Conservation (phyloP, 2,888 invertebrate species). For the Eupithecia tripunctaria region DNA sequence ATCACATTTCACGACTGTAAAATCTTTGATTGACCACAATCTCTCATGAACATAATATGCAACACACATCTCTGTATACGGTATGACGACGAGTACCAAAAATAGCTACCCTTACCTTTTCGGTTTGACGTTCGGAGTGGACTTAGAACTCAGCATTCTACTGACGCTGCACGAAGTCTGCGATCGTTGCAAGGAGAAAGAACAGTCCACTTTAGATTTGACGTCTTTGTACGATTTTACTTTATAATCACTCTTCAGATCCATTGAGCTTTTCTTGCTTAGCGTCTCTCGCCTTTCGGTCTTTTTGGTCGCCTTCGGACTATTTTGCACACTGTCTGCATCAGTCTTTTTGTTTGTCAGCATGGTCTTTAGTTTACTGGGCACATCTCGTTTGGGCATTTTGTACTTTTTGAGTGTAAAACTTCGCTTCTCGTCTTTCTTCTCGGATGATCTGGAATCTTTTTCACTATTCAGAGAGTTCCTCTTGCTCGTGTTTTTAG, state of each 20-base stretch:
- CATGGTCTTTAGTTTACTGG: constrained; percentile 90
- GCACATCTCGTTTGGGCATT: constrained; percentile 91
- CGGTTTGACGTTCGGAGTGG: constrained; percentile 73
- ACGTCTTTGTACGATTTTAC: constrained; percentile 92
- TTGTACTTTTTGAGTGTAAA: constrained; percentile 88
- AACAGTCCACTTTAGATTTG: constrained; percentile 91
- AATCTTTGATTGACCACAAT: background rate
- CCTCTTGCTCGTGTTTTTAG: constrained; percentile 74
- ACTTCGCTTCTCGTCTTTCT: constrained; percentile 83
- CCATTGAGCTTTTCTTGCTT: constrained; percentile 82
- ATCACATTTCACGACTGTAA: background rate
- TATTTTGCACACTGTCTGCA: constrained; percentile 83
- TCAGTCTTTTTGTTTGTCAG: constrained; percentile 84
- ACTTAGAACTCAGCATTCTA: constrained; percentile 78
- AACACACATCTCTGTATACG: background rate
- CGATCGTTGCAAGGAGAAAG: constrained; percentile 78
- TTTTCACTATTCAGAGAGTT: constrained; percentile 77
- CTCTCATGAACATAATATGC: background rate
- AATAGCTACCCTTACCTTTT: constrained; percentile 67
- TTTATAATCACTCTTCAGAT: constrained; percentile 90
- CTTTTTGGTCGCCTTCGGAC: constrained; percentile 85
- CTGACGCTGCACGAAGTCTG: constrained; percentile 80
- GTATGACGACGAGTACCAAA: background rate
- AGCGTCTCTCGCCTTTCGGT: constrained; percentile 89
- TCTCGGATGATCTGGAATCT: constrained; percentile 67